Evolutionary conservation across 2,797 vertebrate species (phyloP), one percentile per base, ranked within the genome.

Genomic region (Nyctibius grandis): DNA sequence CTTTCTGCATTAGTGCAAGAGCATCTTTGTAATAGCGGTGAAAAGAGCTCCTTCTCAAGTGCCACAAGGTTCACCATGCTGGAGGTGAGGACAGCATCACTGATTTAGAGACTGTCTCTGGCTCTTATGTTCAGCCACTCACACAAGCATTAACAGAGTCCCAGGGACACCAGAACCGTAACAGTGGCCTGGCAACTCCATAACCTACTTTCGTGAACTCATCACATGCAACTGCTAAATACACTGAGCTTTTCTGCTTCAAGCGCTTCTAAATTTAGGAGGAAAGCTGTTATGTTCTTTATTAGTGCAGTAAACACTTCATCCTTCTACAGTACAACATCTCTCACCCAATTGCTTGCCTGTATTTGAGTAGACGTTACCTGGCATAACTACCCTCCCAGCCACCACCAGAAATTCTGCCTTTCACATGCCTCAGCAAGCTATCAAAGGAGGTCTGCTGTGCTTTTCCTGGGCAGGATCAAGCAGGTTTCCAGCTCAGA

Each of bases 111-210:
- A 31, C 68, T 90, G 64, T 60, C 59, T 75, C 78, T 91, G 53
- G 67, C 57, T 85, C 28, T 80, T 53, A 11, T 0, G 3, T 85
- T 67, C 4, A 2, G n/a, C 36, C 61, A 34, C 10, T 48, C 80
- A 48, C 48, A 31, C 0, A 1, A 57, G 34, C 44, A 31, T 0
- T 7, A 5, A 11, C 10, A 42, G 45, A 77, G 63, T 34, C 47
- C 22, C 26, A 59, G 33, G 11, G 54, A 65, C 31, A 47, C 22
- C 0, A 0, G 18, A 70, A 80, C 36, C 2, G 2, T 65, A 82
- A 84, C 48, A 76, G 70, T 36, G 51, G 68, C 72, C 51, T 94
- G 74, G 47, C 72, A 95, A 77, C 60, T 26, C 56, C 73, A 28
- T 60, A 84, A 81, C 76, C 56, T 67, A n/a, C 79, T 57, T 86